phyloP scores from a whole-genome alignment of 2,113 vertebrate genomes.

The Falcunculus frontatus region DNA sequence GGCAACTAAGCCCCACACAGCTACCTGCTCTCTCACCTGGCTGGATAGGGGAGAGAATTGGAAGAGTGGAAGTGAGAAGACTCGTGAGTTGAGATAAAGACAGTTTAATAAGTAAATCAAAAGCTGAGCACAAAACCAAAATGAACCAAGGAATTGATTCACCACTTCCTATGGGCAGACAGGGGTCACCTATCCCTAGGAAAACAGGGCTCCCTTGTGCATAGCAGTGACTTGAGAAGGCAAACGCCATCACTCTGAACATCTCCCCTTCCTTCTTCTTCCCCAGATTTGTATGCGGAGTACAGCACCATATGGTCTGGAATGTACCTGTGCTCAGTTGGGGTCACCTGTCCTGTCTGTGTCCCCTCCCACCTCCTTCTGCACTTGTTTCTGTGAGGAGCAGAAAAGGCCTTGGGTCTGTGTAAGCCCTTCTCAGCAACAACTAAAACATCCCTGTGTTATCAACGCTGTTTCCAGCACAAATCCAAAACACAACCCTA shows the following conservation, averaged over 20 bases:
- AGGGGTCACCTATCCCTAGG: not conserved
- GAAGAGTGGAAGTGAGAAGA: not conserved
- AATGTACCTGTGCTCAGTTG: not conserved
- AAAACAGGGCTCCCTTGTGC: not conserved
- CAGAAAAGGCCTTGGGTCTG: not conserved
- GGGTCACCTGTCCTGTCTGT: not conserved
- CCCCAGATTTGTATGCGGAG: not conserved
- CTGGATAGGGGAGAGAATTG: not conserved
- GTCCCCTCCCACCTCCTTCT: not conserved
- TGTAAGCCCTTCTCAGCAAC: not conserved
- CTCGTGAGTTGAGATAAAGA: not conserved
- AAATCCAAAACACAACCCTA: not conserved
- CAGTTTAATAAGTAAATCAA: not conserved
- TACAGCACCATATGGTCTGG: accelerated
- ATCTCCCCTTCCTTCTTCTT: not conserved
- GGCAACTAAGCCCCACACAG: not conserved
- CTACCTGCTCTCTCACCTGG: accelerated
- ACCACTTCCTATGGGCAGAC: not conserved
- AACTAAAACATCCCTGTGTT: not conserved
- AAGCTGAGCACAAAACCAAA: not conserved
- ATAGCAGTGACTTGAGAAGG: not conserved
- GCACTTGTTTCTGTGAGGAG: not conserved
- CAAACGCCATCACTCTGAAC: not conserved
- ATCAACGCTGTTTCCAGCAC: not conserved
- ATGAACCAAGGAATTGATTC: not conserved